Evolutionary conservation across 2,113 vertebrate species (phyloP).

Genomic region (Pithys albifrons): DNA sequence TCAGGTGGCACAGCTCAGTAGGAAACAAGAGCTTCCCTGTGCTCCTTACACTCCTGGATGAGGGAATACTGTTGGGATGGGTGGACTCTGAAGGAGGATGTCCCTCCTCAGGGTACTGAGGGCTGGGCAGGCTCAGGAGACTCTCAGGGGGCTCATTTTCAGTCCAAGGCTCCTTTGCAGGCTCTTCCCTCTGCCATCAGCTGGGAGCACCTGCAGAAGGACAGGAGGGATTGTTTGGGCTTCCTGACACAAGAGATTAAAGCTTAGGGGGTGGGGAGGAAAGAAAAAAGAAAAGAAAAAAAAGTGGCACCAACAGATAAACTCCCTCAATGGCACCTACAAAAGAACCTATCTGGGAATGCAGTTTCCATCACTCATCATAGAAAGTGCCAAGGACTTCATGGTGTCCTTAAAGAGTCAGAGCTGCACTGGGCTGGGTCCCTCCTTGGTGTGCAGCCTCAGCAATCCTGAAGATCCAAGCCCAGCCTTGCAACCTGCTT

Average conservation of each 20-base stretch:
- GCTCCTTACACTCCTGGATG: accelerated
- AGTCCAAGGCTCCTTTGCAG: not conserved
- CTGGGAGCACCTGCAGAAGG: not conserved
- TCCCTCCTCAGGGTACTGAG: not conserved
- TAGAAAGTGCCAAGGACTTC: not conserved
- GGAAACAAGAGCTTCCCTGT: not conserved
- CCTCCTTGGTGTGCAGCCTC: not conserved
- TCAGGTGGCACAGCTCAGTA: accelerated
- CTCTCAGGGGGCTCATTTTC: not conserved
- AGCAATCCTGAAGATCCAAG: not conserved
- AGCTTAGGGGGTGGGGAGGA: accelerated
- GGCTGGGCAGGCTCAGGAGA: not conserved
- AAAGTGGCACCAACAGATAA: not conserved
- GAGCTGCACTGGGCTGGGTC: not conserved
- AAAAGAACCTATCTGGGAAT: not conserved
- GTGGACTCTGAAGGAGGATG: not conserved
- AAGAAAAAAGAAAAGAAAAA: no score
- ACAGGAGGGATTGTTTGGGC: not conserved
- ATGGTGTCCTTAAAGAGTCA: not conserved
- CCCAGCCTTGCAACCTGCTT: accelerated
- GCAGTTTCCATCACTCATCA: not conserved
- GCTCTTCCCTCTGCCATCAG: not conserved
- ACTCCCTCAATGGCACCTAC: not conserved
- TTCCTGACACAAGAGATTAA: not conserved
- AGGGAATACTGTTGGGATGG: not conserved